Conservation (phyloP, 2,113 vertebrate species). For the Brienomyrus brachyistius region DNA sequence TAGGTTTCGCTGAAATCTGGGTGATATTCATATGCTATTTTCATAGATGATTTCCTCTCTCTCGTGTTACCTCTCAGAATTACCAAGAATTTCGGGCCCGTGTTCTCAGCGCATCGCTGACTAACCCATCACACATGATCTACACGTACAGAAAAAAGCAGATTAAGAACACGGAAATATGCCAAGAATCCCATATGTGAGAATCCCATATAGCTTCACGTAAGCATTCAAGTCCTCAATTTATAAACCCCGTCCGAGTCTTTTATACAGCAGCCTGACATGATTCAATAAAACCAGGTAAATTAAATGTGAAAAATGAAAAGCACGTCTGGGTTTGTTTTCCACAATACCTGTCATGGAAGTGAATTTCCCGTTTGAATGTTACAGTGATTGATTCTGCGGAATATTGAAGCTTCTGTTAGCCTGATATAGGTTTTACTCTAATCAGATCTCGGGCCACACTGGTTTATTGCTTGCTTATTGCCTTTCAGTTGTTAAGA, state of each 20-base stretch:
- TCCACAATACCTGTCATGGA: background rate
- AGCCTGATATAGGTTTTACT: background rate
- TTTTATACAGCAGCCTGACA: background rate
- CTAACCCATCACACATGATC: background rate
- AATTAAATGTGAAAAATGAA: constrained; percentile 18
- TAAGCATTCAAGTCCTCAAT: background rate
- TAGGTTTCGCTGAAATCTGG: background rate
- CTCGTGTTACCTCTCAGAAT: background rate
- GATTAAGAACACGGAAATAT: background rate
- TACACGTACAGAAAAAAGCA: background rate
- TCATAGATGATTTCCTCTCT: background rate
- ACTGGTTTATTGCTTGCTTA: constrained; percentile 13
- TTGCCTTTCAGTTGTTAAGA: constrained; percentile 14
- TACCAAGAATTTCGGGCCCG: background rate
- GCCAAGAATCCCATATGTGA: background rate
- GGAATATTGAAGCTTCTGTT: constrained; percentile 9
- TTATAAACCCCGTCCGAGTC: background rate
- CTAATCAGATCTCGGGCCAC: constrained; percentile 24
- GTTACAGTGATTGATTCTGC: constrained; percentile 25
- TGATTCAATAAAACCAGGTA: constrained; percentile 2
- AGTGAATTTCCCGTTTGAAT: constrained; percentile 1
- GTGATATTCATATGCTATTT: background rate
- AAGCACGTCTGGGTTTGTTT: background rate
- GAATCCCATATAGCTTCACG: background rate
- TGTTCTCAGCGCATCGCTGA: background rate